Percentiles rank a stretch among this genome's conserved stretches.
Conservation (phyloP, 2,797 vertebrate species). For the Pempheris klunzingeri region DNA sequence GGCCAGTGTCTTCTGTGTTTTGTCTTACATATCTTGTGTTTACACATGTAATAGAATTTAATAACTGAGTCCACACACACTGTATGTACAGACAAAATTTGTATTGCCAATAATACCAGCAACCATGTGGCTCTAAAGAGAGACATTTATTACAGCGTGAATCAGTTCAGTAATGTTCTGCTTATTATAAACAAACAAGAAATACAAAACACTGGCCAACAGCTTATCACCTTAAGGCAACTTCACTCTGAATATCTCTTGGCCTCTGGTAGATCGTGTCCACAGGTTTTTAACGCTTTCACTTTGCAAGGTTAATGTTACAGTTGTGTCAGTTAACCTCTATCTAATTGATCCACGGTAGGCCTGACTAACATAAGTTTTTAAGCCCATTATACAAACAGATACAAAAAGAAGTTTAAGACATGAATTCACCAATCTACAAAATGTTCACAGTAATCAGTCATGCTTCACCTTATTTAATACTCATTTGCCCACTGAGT, state of each 20-base stretch:
- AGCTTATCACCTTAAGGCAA: not conserved
- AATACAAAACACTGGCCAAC: not conserved
- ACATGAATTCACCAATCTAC: not conserved
- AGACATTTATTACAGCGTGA: not conserved
- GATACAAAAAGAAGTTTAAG: not conserved
- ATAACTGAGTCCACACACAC: not conserved
- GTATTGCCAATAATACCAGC: not conserved
- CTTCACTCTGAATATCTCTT: not conserved
- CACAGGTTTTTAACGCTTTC: constrained; percentile 1
- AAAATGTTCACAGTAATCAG: not conserved
- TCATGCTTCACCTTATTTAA: not conserved
- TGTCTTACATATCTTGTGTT: not conserved
- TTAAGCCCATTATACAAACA: not conserved
- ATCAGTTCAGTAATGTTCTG: not conserved
- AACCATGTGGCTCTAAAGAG: not conserved
- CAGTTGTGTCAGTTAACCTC: constrained; percentile 13
- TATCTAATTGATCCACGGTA: not conserved
- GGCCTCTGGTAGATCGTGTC: not conserved
- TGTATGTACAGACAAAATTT: not conserved
- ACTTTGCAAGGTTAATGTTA: constrained; percentile 25
- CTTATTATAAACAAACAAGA: constrained; percentile 12
- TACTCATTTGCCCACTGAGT: not conserved
- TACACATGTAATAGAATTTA: not conserved
- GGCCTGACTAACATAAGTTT: not conserved
- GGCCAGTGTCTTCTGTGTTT: not conserved